Base-by-base conservation (phyloP, 2,888 invertebrate genomes). In the Drosophila nr. perissopoda region DNA sequence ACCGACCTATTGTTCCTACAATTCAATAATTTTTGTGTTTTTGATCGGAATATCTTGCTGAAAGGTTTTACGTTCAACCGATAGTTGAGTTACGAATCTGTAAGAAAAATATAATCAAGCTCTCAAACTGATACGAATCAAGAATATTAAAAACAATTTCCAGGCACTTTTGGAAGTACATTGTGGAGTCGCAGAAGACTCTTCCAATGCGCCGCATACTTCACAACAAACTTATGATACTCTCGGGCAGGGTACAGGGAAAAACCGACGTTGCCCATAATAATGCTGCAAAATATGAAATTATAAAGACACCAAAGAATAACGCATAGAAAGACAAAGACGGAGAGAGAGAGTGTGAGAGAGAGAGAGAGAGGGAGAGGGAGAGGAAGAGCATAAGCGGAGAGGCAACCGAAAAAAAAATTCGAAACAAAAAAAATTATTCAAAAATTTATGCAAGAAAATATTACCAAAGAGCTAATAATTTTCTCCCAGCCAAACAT, bases 381-480 rank as follows among this genome's bases (percentile, higher is more conserved):
- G 16, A 31, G 46, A 38, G 8, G 16, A n/a, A n/a, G 36, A 46
- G 10, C 36, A 57, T 48, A 59, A 64, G 62, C 34, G 61, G 54
- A 56, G 56, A 58, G 60, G 64, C 40, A 10, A 74, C 59, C 53
- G 60, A 59, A 73, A 67, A 75, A 75, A 27, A 51, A 52, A 33
- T 58, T 52, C 34, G 52, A 65, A 57, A 63, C 69, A 63, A 67
- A 74, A 64, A 69, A 78, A 78, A 81, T 86, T 80, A 87, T 91
- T 91, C 83, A 80, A 81, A 86, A 88, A 83, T 83, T 76, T 91
- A 87, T 89, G 85, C 83, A 90, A 90, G 91, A 91, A 91, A 91
- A 92, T 92, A 91, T 91, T 92, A 87, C 91, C 92, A 82, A 91
- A 91, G 91, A 91, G 91, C 92, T 92, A 92, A 92, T 91, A 91